Base-by-base conservation (phyloP, 2,888 invertebrate species). In the Cosmia trapezina region DNA sequence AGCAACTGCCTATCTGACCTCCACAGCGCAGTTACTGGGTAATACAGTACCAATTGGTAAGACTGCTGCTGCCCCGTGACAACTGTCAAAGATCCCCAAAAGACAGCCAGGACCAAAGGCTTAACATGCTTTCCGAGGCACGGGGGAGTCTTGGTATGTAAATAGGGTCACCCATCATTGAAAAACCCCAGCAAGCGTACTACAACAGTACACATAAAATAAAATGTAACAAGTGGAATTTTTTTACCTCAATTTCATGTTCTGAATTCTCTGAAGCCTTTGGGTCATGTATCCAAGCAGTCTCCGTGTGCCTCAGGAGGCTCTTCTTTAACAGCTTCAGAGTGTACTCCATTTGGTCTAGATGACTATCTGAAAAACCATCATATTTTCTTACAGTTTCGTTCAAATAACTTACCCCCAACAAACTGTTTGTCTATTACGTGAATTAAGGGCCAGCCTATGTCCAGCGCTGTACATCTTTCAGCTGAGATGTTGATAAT, bases 291-390 rank as follows among this genome's bases (percentile, higher is more conserved):
- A 91, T 81, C 91, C 92, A 92, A 28, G 81, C 88, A 0, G 90
- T 87, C 56, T 94, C 92, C 0, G 92, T 87, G 65, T 94, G 94
- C 68, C 93, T 89, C 88, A 96, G 86, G 80, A 96, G 71, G 89
- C 95, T 94, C 88, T 95, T 93, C 91, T 96, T 92, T 87, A 96
- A 79, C 88, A 95, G 83, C 89, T 94, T 94, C 9, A 94, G 75
- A n/a, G 93, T 93, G 60, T 91, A 92, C 74, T 94, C 92, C 92
- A 94, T 92, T 80, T 94, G 92, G n/a, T 93, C 91, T 53, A 94
- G 45, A 43, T 91, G 91, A 70, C 84, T 89, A n/a, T 92, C 93
- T 87, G 88, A 19, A 84, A 88, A 62, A 17, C 4, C 51, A 66
- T 33, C 4, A 47, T 45, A 37, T 1, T 33, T 6, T 22, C 12